A percentile compares a stretch with the other conserved stretches of the same genome.
These are phyloP conservation scores for Periophthalmus modestus DNA, from an alignment of 2,113 vertebrate genomes.

Conservation along the genomic window DNA sequence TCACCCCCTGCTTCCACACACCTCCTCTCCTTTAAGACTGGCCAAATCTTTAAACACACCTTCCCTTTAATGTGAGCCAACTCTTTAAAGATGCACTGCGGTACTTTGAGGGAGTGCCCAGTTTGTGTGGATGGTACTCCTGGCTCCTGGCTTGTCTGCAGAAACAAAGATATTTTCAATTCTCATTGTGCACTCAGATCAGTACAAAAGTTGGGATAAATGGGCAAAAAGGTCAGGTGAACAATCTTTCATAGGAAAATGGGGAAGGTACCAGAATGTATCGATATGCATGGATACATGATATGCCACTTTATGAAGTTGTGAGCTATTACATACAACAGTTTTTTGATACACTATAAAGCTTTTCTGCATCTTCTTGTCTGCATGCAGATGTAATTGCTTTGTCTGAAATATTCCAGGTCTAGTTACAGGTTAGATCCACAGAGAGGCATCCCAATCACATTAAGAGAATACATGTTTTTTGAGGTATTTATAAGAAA, in stretches of 20 bases:
- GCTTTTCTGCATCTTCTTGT: no score
- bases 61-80: slow-evolving; percentile 57
- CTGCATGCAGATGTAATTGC: no score
- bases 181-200: slow-evolving; percentile 3
- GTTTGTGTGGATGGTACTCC: slow-evolving; percentile 40
- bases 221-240: neutral
- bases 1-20: slow-evolving; percentile 66
- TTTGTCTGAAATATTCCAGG: no score
- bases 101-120: slow-evolving; percentile 56
- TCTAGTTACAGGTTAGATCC: no score
- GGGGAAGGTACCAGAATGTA: neutral
- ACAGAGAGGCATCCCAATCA: no score
- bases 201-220: neutral
- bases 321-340: neutral
- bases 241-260: slow-evolving; percentile 1
- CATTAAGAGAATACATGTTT: no score
- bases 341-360: neutral
- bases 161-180: slow-evolving; percentile 30
- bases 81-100: slow-evolving; percentile 62
- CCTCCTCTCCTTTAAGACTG: slow-evolving; percentile 56
- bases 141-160: slow-evolving; percentile 23
- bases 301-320: neutral
- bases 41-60: slow-evolving; percentile 22
- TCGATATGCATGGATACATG: no score
- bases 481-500: no score